Evolutionary conservation across 2,888 invertebrate genomes (phyloP).

Genomic region (Aricia artaxerxes): DNA sequence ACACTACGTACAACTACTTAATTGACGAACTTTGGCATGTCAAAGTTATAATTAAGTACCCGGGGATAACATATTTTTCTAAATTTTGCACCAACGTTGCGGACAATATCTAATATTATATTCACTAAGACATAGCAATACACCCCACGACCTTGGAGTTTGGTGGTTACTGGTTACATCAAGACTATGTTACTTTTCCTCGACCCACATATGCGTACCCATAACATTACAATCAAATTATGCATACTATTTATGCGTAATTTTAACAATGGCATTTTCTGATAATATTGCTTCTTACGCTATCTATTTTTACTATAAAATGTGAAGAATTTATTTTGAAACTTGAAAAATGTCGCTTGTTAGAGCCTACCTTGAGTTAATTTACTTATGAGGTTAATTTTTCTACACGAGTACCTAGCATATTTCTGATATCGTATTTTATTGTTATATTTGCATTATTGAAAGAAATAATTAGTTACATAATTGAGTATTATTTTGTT

Average conservation of each 20-base stretch:
- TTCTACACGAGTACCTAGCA: neutral
- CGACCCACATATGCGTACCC: constrained; percentile 28
- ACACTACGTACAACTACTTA: too few relatives aligned
- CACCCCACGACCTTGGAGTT: constrained; percentile 3
- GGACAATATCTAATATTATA: constrained; percentile 44
- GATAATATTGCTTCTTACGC: neutral
- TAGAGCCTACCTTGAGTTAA: neutral
- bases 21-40: too few relatives aligned
- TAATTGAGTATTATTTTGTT: neutral
- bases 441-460: neutral
- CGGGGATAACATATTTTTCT: neutral
- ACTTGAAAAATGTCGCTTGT: neutral
- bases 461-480: neutral
- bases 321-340: neutral
- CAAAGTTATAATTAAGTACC: neutral
- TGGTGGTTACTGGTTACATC: neutral
- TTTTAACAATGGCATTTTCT: constrained; percentile 5
- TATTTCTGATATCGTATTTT: neutral
- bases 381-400: neutral
- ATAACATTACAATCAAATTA: constrained; percentile 24
- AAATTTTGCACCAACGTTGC: neutral
- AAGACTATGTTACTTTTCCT: constrained; percentile 19
- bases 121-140: neutral
- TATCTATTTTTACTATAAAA: neutral
- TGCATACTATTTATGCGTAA: constrained; percentile 2